These are phyloP conservation scores for Rattus norvegicus DNA, from an alignment of 2,113 vertebrate species.

Conservation along the genomic window DNA sequence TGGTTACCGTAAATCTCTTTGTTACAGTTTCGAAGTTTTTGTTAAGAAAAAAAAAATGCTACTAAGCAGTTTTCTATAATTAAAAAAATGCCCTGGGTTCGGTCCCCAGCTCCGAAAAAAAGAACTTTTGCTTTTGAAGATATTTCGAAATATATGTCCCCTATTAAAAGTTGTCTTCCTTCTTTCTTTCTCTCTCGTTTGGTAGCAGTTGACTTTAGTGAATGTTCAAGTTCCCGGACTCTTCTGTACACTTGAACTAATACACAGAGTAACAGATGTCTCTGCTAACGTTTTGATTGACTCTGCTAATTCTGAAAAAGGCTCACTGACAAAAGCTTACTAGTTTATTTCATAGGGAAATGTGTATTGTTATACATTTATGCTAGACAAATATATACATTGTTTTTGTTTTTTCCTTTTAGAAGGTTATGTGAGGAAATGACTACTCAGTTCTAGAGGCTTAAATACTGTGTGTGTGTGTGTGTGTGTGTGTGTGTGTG, in stretches of 20 bases:
- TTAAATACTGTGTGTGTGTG: not conserved
- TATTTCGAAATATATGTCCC: conserved; percentile 34
- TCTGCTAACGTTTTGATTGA: conserved; percentile 64
- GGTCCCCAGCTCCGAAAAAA: no score
- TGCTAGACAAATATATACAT: conserved; percentile 21
- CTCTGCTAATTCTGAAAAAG: conserved; percentile 61
- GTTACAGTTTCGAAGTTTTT: conserved; percentile 73
- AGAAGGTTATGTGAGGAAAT: conserved; percentile 61
- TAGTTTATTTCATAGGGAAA: conserved; percentile 51
- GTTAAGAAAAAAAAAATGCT: conserved; percentile 67
- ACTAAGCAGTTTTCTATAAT: conserved; percentile 62
- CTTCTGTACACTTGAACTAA: conserved; percentile 52
- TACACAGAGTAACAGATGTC: conserved; percentile 70
- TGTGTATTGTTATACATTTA: not conserved
- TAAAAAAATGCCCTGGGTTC: conserved; percentile 48
- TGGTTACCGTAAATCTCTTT: conserved; percentile 74
- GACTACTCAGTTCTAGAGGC: conserved; percentile 64
- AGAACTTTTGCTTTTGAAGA: conserved; percentile 59
- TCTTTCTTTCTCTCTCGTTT: conserved; percentile 54
- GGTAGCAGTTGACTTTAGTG: conserved; percentile 53
- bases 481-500: conserved; percentile 2
- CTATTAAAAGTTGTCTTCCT: conserved; percentile 55
- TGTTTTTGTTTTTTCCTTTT: conserved; percentile 62
- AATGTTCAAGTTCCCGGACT: conserved; percentile 30
- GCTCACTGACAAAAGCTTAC: conserved; percentile 51